These are phyloP conservation scores for Tachypleus tridentatus DNA, from an alignment of 1,140 invertebrate species.

Conservation along the genomic window DNA sequence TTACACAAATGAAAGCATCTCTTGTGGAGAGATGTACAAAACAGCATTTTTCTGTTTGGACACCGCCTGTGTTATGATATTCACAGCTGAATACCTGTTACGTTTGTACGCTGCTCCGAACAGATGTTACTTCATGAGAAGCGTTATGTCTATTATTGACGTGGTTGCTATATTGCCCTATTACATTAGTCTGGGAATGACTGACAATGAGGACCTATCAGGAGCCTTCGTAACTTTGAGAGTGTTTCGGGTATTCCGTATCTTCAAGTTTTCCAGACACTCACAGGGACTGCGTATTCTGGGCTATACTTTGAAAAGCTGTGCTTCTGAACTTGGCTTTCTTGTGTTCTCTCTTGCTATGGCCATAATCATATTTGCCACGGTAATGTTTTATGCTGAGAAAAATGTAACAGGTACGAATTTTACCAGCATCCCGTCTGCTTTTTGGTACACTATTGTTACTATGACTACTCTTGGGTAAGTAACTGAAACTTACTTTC, in stretches of 20 bases:
- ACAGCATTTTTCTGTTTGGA: constrained; percentile 98
- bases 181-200: constrained; percentile 93
- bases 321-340: constrained; percentile 97
- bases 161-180: constrained; percentile 99
- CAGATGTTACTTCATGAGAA: constrained; percentile 92
- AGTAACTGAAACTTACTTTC: constrained; percentile 39
- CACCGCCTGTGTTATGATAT: constrained; percentile 99
- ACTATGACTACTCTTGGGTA: constrained; percentile 99
- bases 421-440: constrained; percentile 97
- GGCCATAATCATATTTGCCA: constrained; percentile 99
- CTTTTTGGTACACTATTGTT: constrained; percentile 99
- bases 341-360: constrained; percentile 98
- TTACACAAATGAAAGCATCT: constrained; percentile 50
- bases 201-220: constrained; percentile 96
- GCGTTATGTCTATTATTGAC: constrained; percentile 98
- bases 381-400: constrained; percentile 99
- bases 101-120: constrained; percentile 95
- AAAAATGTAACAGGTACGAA: constrained; percentile 91
- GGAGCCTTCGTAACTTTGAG: constrained; percentile 97
- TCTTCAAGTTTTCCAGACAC: constrained; percentile 99
- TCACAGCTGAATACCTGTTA: constrained; percentile 95
- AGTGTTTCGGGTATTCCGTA: constrained; percentile 97
- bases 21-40: constrained; percentile 95
- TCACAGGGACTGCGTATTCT: constrained; percentile 96
- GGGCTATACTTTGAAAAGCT: constrained; percentile 97